phyloP scores from a whole-genome alignment of 2,113 vertebrate species.

The Pseudopipra pipra region DNA sequence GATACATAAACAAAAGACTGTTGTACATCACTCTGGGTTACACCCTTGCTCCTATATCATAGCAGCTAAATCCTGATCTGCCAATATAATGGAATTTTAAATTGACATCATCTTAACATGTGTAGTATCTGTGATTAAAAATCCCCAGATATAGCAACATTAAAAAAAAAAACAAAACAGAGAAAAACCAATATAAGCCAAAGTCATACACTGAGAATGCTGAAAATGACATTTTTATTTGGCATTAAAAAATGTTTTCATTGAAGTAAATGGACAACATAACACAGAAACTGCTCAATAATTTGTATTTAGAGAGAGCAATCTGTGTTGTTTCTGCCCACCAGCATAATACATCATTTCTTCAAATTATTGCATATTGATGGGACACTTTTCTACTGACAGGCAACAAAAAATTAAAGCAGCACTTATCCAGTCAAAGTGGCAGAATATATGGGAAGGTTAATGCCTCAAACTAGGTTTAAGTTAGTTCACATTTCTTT shows the following conservation, averaged over 20 bases:
- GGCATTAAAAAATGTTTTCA: not conserved
- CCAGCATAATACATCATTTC: constrained; percentile 33
- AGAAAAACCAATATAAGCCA: accelerated
- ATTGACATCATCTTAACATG: not conserved
- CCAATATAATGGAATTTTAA: not conserved
- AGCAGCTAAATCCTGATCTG: not conserved
- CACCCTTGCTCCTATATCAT: not conserved
- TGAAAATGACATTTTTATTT: not conserved
- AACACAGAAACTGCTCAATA: constrained; percentile 12
- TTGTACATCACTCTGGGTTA: not conserved
- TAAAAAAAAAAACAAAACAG: not conserved
- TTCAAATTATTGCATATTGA: constrained; percentile 44
- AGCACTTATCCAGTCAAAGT: constrained; percentile 26
- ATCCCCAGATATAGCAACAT: not conserved
- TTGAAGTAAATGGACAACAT: constrained; percentile 15
- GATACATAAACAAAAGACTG: not conserved
- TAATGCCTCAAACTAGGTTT: constrained; percentile 57
- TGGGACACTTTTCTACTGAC: constrained; percentile 26
- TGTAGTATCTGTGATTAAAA: not conserved
- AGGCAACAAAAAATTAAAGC: constrained; percentile 47
- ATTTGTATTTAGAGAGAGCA: constrained; percentile 51
- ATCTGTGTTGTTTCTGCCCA: constrained; percentile 40
- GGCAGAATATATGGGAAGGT: constrained; percentile 8
- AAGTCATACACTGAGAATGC: not conserved
- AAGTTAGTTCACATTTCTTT: constrained; percentile 53